Conservation (phyloP, 2,797 vertebrate genomes). For the Spheniscus humboldti region DNA sequence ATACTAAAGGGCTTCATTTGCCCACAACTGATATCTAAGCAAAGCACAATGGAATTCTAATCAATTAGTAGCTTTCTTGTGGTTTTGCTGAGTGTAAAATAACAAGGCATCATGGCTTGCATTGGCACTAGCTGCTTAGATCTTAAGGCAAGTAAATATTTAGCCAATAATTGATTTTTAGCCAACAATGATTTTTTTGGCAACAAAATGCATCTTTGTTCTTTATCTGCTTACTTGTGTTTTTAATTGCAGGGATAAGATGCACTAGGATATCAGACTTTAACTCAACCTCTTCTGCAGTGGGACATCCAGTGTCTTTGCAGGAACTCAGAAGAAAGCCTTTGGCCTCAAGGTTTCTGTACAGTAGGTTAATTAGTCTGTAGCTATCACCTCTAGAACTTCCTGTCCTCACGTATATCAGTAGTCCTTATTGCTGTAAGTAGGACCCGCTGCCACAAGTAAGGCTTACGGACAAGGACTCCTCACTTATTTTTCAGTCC, state of each 20-base stretch:
- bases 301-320: not conserved
- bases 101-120: not conserved
- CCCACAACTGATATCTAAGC: not conserved
- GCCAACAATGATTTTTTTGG: not conserved
- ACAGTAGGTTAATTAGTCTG: not conserved
- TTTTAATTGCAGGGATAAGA: not conserved
- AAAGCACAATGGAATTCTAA: not conserved
- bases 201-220: not conserved
- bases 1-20: not conserved
- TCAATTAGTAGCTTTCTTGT: not conserved
- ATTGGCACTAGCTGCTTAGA: not conserved
- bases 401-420: not conserved
- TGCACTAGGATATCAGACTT: not conserved
- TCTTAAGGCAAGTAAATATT: slow-evolving; percentile 30
- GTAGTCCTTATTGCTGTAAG: not conserved
- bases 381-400: not conserved
- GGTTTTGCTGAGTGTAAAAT: not conserved
- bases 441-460: not conserved
- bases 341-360: not conserved
- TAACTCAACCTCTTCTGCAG: not conserved
- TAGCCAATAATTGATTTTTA: not conserved
- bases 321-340: not conserved
- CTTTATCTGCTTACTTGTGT: not conserved
- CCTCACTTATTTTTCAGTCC: not conserved
- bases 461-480: not conserved